phyloP scores from a whole-genome alignment of 1,140 invertebrate genomes.

The Hermetia illucens region DNA sequence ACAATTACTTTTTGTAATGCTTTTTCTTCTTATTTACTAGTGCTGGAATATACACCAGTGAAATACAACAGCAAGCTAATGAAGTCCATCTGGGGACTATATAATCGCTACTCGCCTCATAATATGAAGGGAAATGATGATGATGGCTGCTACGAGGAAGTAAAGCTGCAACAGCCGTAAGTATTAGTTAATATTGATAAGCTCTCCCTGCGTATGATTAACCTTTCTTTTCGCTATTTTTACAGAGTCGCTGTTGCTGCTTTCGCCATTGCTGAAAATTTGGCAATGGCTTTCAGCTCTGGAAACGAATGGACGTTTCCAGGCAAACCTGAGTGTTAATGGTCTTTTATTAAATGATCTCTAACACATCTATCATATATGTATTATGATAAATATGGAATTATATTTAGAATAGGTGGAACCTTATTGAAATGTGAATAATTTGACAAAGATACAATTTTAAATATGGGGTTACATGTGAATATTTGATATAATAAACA shows the following conservation, averaged over 20 bases:
- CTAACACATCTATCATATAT: too few relatives aligned
- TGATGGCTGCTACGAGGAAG: constrained; percentile 29
- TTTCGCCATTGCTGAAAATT: constrained; percentile 9
- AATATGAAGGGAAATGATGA: constrained; percentile 70
- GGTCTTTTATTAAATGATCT: too few relatives aligned
- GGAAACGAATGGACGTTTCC: constrained; percentile 8
- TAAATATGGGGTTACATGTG: too few relatives aligned
- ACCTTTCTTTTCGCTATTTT: constrained; percentile 1
- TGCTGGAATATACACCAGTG: constrained; percentile 39
- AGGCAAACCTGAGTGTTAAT: too few relatives aligned
- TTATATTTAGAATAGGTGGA: too few relatives aligned
- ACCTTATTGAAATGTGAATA: too few relatives aligned
- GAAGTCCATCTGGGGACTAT: constrained; percentile 81
- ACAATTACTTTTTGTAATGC: too few relatives aligned
- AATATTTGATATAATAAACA: too few relatives aligned
- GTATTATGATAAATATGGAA: too few relatives aligned
- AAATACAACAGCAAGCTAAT: constrained; percentile 77
- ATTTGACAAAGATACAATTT: too few relatives aligned
- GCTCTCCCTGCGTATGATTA: neutral
- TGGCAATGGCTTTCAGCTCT: constrained; percentile 8
- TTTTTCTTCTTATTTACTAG: constrained; percentile 22
- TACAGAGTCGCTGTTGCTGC: constrained; percentile 10
- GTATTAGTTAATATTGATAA: constrained; percentile 14
- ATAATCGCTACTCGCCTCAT: constrained; percentile 73
- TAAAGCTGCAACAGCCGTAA: constrained; percentile 37